A percentile compares a stretch with the other conserved stretches of the same genome.
phyloP scores from a whole-genome alignment of 2,888 invertebrate genomes.

The Amphipoea oculea region DNA sequence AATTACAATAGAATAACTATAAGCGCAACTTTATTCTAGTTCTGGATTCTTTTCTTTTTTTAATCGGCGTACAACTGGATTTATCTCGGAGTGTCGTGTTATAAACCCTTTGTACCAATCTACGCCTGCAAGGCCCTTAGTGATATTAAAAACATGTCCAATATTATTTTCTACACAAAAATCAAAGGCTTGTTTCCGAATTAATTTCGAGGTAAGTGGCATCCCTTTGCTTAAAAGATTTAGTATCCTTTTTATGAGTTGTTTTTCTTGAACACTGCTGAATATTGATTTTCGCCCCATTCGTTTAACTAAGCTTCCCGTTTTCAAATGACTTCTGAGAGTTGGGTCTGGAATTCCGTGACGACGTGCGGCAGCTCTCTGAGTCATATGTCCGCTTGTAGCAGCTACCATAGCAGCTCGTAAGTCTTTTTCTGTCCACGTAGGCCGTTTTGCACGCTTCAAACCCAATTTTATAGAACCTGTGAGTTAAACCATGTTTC shows the following conservation, averaged over 20 bases:
- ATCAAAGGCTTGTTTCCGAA: slow-evolving; percentile 26
- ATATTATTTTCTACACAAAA: slow-evolving; percentile 28
- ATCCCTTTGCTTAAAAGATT: not conserved
- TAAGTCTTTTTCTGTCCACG: slow-evolving; percentile 14
- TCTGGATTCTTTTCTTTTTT: not conserved
- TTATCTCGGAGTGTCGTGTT: slow-evolving; percentile 6
- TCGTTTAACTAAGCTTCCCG: not conserved
- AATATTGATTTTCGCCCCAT: not conserved
- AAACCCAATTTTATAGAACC: not conserved
- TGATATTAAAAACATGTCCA: slow-evolving; percentile 12
- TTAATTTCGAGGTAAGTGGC: not conserved
- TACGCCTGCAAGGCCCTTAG: slow-evolving; percentile 16
- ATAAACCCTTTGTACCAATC: slow-evolving; percentile 9
- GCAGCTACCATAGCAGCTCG: slow-evolving; percentile 20
- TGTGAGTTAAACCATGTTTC: not conserved
- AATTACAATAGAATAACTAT: not conserved
- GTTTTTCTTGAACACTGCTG: slow-evolving; percentile 2
- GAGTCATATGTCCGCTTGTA: not conserved
- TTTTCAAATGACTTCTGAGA: not conserved
- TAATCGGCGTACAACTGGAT: not conserved
- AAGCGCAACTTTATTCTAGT: not conserved
- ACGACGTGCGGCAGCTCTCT: not conserved
- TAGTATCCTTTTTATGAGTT: not conserved
- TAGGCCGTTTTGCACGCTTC: not conserved
- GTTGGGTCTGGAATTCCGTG: slow-evolving; percentile 6